These are phyloP conservation scores for Tetramorium bicarinatum DNA, from an alignment of 2,888 invertebrate species.

Conservation along the genomic window DNA sequence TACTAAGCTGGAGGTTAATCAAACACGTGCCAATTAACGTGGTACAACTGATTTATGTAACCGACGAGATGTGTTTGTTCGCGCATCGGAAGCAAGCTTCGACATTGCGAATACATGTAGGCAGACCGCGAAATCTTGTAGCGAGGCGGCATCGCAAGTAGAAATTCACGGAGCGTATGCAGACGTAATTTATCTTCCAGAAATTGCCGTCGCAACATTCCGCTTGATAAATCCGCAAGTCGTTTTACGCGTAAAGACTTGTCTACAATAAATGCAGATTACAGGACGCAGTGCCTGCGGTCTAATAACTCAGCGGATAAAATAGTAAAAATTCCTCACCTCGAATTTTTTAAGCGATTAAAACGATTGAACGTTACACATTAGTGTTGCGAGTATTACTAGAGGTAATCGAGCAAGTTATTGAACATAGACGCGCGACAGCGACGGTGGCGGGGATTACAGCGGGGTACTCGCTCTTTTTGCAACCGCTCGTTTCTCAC, in stretches of 20 bases:
- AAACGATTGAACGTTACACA: neutral
- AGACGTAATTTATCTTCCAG: constrained; percentile 57
- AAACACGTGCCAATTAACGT: constrained; percentile 48
- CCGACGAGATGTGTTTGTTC: constrained; percentile 41
- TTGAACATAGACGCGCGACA: constrained; percentile 41
- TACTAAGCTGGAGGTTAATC: constrained; percentile 16
- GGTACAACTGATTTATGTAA: constrained; percentile 42
- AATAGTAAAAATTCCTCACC: neutral
- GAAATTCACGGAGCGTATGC: constrained; percentile 41
- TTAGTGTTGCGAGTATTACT: constrained; percentile 17
- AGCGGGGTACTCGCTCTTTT: constrained; percentile 4
- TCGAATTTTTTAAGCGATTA: constrained; percentile 5
- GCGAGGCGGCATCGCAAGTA: constrained; percentile 40
- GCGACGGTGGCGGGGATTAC: neutral
- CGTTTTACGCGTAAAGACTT: constrained; percentile 40
- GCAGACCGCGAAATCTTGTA: constrained; percentile 54
- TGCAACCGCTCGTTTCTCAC: constrained; percentile 50
- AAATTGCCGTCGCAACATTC: constrained; percentile 51
- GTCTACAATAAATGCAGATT: constrained; percentile 32
- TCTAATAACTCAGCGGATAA: neutral
- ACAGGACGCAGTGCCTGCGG: neutral
- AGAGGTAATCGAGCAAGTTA: constrained; percentile 28
- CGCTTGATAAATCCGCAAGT: constrained; percentile 51
- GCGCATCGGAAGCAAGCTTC: constrained; percentile 46
- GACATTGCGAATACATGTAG: constrained; percentile 39